Conservation (phyloP, 1,140 invertebrate genomes). For the Macrocentrus cingulum region DNA sequence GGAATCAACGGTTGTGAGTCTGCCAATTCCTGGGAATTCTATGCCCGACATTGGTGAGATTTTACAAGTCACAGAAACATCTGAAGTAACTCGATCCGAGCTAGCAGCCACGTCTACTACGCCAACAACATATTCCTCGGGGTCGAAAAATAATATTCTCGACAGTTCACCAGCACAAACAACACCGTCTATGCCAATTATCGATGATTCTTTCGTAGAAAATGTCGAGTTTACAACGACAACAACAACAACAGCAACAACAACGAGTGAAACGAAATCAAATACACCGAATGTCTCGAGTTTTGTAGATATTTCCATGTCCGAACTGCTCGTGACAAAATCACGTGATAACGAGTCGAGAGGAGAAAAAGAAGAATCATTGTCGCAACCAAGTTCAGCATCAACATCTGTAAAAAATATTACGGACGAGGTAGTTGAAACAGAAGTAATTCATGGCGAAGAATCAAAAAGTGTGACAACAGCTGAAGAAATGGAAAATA, state of each 20-base stretch:
- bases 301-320: constrained; percentile 27
- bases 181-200: constrained; percentile 55
- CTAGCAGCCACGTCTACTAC: constrained; percentile 35
- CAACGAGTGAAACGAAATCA: too few species aligned
- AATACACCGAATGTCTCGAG: too few species aligned
- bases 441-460: background rate
- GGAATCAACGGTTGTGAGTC: constrained; percentile 30
- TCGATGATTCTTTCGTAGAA: constrained; percentile 49
- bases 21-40: constrained; percentile 43
- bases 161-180: constrained; percentile 40
- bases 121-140: constrained; percentile 43
- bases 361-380: background rate
- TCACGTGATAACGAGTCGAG: background rate
- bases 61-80: constrained; percentile 33
- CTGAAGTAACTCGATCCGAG: constrained; percentile 29
- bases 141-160: constrained; percentile 43
- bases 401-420: too few species aligned
- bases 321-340: constrained; percentile 45
- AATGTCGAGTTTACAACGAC: constrained; percentile 19
- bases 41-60: constrained; percentile 51
- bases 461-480: background rate
- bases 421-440: too few species aligned
- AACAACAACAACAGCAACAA: too few species aligned
- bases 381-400: too few species aligned
- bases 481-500: background rate